phyloP scores from a whole-genome alignment of 2,797 vertebrate genomes.

The Smutsia gigantea region DNA sequence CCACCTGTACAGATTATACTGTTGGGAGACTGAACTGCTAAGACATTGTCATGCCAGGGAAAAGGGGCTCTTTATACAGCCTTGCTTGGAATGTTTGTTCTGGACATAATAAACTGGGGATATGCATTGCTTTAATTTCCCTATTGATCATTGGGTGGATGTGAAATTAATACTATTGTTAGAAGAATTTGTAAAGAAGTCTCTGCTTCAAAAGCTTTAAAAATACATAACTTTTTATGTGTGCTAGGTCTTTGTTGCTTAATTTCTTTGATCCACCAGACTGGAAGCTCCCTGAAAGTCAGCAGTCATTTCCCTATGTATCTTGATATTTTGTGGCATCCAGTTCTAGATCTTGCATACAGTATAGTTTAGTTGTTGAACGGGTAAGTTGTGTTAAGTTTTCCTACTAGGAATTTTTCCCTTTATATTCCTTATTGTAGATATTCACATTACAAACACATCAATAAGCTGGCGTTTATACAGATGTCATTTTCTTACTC shows the following conservation, averaged over 20 bases:
- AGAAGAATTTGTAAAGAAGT: constrained; percentile 8
- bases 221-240: background rate
- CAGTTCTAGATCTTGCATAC: background rate
- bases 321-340: background rate
- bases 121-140: background rate
- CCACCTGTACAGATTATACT: background rate
- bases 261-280: background rate
- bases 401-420: background rate
- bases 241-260: background rate
- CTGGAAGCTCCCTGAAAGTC: background rate
- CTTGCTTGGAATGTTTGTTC: background rate
- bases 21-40: background rate
- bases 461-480: background rate
- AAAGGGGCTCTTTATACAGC: background rate
- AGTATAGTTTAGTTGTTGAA: constrained; percentile 14
- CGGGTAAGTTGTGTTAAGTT: constrained; percentile 15
- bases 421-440: constrained; percentile 22
- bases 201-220: background rate
- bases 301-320: background rate
- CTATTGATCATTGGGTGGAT: background rate
- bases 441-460: constrained; percentile 31
- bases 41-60: background rate
- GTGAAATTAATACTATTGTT: background rate
- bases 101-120: background rate
- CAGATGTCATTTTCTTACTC: background rate